phyloP scores from a whole-genome alignment of 1,140 invertebrate genomes.

The Rhagoletis zephyria region DNA sequence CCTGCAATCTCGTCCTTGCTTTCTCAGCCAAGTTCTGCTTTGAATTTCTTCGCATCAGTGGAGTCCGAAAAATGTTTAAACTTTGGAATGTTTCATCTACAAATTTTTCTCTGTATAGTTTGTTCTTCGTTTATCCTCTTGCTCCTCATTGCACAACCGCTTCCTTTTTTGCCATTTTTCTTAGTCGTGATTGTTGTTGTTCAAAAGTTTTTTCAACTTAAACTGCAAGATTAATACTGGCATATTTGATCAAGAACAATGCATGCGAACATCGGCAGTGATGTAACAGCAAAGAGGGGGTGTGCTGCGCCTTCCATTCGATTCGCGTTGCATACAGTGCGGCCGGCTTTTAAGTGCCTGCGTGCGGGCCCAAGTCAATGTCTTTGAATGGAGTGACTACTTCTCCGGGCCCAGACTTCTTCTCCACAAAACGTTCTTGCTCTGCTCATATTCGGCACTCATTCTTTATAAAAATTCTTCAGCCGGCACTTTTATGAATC shows the following conservation, averaged over 20 bases:
- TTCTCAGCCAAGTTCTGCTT: no score
- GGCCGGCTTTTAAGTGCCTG: not conserved
- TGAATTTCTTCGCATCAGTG: no score
- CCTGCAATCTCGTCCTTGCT: no score
- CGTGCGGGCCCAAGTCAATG: not conserved
- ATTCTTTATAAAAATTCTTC: not conserved
- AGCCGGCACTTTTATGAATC: not conserved
- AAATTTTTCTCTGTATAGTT: not conserved
- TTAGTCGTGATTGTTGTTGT: not conserved
- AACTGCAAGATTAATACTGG: constrained; percentile 3
- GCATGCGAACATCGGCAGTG: not conserved
- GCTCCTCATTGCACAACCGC: no score
- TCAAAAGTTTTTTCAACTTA: not conserved
- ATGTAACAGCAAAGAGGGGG: not conserved
- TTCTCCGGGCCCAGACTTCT: no score
- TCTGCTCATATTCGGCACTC: not conserved
- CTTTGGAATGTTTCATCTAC: not conserved
- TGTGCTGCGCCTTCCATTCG: not conserved
- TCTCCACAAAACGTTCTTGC: no score
- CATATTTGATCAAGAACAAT: constrained; percentile 11
- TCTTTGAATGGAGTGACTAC: not conserved
- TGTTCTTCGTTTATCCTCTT: not conserved
- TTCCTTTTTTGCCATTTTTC: no score
- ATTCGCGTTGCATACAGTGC: not conserved
- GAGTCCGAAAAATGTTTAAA: not conserved